A percentile compares a stretch with the other conserved stretches of the same genome.
These are phyloP conservation scores for Limnephilus marmoratus DNA, from an alignment of 2,888 invertebrate genomes.

Conservation along the genomic window DNA sequence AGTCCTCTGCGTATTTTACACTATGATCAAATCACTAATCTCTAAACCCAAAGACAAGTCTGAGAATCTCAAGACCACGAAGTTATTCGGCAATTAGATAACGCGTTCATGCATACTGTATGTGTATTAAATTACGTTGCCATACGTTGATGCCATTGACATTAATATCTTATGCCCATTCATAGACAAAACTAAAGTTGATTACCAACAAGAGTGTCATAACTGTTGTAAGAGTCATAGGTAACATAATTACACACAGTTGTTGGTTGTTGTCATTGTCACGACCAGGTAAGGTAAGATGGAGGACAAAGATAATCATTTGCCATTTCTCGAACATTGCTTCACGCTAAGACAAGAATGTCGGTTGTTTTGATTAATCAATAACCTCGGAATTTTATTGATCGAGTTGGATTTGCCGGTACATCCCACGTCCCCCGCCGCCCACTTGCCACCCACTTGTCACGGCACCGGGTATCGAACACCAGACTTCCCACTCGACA, in stretches of 20 bases:
- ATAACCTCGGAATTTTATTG: slow-evolving; percentile 24
- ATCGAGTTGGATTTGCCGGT: slow-evolving; percentile 8
- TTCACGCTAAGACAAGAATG: not conserved
- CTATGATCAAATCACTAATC: no score
- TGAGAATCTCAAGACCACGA: not conserved
- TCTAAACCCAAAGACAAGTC: no score
- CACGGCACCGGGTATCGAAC: not conserved
- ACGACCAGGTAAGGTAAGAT: not conserved
- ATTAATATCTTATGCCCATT: not conserved
- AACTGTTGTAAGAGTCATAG: not conserved
- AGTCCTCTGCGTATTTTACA: no score
- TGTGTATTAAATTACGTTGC: not conserved
- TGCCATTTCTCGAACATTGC: not conserved
- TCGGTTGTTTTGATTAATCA: slow-evolving; percentile 13
- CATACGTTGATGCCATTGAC: not conserved
- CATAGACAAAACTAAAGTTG: not conserved
- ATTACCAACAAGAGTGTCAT: not conserved
- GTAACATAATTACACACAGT: not conserved
- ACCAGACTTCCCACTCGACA: slow-evolving; percentile 2
- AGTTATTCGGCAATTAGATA: not conserved
- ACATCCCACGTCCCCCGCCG: not conserved
- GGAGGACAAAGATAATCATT: not conserved
- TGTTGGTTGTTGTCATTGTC: not conserved
- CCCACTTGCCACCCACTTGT: slow-evolving; percentile 11
- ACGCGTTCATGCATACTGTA: not conserved